A percentile compares a stretch with the other conserved stretches of the same genome.
Conservation (phyloP, 1,140 invertebrate genomes). For the Orchestia grillus region DNA sequence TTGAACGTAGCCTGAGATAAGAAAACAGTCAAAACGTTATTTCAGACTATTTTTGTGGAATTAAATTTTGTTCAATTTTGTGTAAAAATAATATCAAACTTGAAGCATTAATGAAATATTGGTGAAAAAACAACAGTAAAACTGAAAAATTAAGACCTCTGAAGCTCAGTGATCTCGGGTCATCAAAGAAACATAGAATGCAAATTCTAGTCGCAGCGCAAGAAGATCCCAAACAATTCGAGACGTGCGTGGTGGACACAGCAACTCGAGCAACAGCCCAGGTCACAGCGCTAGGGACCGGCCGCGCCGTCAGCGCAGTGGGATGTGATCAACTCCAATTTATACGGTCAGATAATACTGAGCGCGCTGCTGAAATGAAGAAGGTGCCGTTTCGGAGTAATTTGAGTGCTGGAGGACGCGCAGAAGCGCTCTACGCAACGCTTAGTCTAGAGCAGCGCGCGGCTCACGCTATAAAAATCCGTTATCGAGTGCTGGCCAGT, state of each 20-base stretch:
- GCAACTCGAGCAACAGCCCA: background rate
- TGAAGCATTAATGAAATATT: background rate
- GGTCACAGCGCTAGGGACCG: too few relatives aligned
- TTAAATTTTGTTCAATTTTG: background rate
- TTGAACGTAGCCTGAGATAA: background rate
- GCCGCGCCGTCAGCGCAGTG: too few relatives aligned
- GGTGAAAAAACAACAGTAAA: background rate
- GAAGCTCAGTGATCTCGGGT: background rate
- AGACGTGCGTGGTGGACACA: background rate
- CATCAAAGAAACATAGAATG: background rate
- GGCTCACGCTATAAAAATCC: conserved; percentile 20
- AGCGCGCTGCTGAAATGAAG: background rate
- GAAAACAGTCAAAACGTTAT: too few relatives aligned
- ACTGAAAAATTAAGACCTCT: background rate
- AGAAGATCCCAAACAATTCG: background rate
- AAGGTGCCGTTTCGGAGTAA: background rate
- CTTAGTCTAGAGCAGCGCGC: background rate
- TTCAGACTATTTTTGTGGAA: too few relatives aligned
- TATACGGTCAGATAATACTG: background rate
- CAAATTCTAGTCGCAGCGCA: background rate
- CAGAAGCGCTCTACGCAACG: background rate
- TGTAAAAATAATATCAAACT: background rate
- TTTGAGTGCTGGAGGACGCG: background rate
- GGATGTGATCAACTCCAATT: background rate
- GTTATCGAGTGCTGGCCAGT: conserved; percentile 2